Percentiles rank a stretch among this genome's conserved stretches.
These are phyloP conservation scores for Aphelocoma californica DNA, from an alignment of 2,797 vertebrate genomes.

Conservation along the genomic window DNA sequence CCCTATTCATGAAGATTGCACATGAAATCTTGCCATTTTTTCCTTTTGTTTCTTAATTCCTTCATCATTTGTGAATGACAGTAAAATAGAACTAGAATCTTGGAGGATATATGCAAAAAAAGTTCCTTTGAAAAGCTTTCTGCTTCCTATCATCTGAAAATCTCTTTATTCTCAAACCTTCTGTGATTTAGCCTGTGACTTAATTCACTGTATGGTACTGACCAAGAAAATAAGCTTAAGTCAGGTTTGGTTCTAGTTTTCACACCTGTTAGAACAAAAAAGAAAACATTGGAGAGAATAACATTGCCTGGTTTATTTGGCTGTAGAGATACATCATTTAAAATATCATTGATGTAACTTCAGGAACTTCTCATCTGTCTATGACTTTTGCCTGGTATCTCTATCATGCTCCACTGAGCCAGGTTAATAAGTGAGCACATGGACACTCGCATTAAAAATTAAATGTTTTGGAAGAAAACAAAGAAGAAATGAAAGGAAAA, in stretches of 20 bases:
- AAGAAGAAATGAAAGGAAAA: background rate
- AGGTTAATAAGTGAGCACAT: background rate
- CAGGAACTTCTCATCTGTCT: background rate
- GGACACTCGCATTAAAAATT: background rate
- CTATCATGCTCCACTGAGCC: background rate
- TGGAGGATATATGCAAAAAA: background rate
- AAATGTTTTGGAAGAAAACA: background rate
- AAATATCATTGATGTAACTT: background rate
- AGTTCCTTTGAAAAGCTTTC: background rate
- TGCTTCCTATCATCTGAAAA: background rate
- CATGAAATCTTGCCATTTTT: background rate
- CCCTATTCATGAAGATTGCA: background rate
- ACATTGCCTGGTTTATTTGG: background rate
- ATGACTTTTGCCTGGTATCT: background rate
- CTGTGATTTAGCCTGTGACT: background rate
- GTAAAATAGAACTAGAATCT: background rate
- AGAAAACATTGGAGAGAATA: background rate
- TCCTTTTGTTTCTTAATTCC: conserved; percentile 8
- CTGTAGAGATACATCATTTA: background rate
- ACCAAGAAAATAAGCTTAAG: background rate
- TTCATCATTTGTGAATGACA: background rate
- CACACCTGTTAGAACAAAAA: background rate
- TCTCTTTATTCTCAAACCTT: background rate
- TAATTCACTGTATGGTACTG: background rate
- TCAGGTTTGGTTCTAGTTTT: conserved; percentile 5